Evolutionary conservation across 2,113 vertebrate genomes (phyloP), one percentile per base, ranked within the genome.

Genomic region (Ifrita kowaldi): DNA sequence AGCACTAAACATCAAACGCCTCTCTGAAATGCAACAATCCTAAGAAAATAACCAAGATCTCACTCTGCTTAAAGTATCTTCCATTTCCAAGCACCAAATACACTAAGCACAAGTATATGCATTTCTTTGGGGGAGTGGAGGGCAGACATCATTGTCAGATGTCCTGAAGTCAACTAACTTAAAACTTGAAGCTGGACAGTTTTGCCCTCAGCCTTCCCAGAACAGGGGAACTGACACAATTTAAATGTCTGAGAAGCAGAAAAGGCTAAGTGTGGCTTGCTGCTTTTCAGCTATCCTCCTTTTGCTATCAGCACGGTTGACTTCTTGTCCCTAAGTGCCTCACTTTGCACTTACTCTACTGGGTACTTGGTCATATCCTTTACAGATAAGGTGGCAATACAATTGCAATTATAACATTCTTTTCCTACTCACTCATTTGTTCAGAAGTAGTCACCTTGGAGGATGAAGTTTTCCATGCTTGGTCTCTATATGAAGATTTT

Each of bases 321-420:
- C 60, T 92, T 75, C 88, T 94, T 74, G 63, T 75, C 68, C 11
- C 0, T 71, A 96, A 96, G 92, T 89, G 83, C 80, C 47, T 93
- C 95, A 95, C 93, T 97, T 94, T 92, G 88, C 93, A 90, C 90
- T 94, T 92, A 78, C 88, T 93, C 46, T 70, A 41, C 83, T 87
- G 80, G 60, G 52, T 89, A 80, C 76, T 95, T 78, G 39, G 60
- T 81, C 33, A 6, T 84, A 88, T 59, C 93, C 79, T 90, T 64
- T 70, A 64, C 62, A 93, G 96, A 96, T 97, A 96, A 96, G 55
- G 85, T 82, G 30, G 83, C 52, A 90, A 84, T 44, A 81, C 37
- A 60, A 56, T 33, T 90, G 41, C 76, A 75, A 75, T 75, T 88
- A 41, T 33, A 89, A 87, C 68, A 89, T 96, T 81, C 79, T 92